Percentiles rank a stretch among this genome's conserved stretches.
Conservation (phyloP, 92 coral and sea anemone species). For the Epizoanthus illoricatus region DNA sequence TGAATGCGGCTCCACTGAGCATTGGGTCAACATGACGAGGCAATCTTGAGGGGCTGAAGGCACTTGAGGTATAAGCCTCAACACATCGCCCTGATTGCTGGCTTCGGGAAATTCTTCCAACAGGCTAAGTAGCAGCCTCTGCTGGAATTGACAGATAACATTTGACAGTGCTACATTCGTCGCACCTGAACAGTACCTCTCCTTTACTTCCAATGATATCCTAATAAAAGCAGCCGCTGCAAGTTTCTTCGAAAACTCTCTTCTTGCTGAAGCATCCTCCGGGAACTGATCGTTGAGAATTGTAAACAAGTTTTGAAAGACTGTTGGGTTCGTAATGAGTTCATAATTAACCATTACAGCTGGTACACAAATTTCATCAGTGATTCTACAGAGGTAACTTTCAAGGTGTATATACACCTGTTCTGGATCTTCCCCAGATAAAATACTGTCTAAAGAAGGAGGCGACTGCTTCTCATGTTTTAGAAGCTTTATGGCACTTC, state of each 20-base stretch:
- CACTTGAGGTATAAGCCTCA: slow-evolving; percentile 30
- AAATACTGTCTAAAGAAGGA: slow-evolving; percentile 66
- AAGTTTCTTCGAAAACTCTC: slow-evolving; percentile 72
- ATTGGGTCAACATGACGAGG: slow-evolving; percentile 60
- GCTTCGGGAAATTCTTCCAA: slow-evolving; percentile 36
- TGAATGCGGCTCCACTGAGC: slow-evolving; percentile 51
- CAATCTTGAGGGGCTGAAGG: slow-evolving; percentile 56
- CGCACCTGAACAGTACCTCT: slow-evolving; percentile 45
- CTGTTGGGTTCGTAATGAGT: slow-evolving; percentile 51
- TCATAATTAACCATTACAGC: slow-evolving; percentile 77
- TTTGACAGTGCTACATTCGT: slow-evolving; percentile 37
- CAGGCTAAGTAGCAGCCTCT: slow-evolving; percentile 40
- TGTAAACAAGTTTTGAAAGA: slow-evolving; percentile 68
- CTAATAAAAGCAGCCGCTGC: slow-evolving; percentile 74
- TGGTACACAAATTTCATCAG: slow-evolving; percentile 82
- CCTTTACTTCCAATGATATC: slow-evolving; percentile 72
- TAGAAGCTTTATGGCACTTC: slow-evolving; percentile 56
- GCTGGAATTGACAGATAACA: slow-evolving; percentile 54
- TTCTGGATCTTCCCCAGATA: slow-evolving; percentile 45
- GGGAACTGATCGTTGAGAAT: slow-evolving; percentile 66
- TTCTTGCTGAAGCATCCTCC: slow-evolving; percentile 14
- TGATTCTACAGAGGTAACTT: slow-evolving; percentile 54
- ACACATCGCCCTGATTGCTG: slow-evolving; percentile 1
- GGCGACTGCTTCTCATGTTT: slow-evolving; percentile 38
- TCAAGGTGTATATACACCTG: slow-evolving; percentile 19